Percentiles rank a stretch among this genome's conserved stretches.
Conservation (phyloP, 2,113 vertebrate genomes). For the Chaetodon auriga region DNA sequence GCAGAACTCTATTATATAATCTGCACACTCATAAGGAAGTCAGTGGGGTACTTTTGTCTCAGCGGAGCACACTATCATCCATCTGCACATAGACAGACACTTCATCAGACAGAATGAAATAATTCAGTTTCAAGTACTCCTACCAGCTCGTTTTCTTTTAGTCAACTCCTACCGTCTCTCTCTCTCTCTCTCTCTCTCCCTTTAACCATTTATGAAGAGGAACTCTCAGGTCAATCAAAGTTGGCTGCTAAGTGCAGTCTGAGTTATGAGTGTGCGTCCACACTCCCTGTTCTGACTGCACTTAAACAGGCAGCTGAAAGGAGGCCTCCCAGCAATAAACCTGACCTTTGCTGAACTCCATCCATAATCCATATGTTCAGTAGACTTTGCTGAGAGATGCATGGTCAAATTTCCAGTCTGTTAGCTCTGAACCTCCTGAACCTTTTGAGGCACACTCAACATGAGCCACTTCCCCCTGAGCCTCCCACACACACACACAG, state of each 20-base stretch:
- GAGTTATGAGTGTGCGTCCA: slow-evolving; percentile 37
- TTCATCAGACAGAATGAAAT: not conserved
- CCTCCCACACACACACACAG: not conserved
- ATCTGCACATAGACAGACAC: slow-evolving; percentile 17
- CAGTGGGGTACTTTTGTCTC: not conserved
- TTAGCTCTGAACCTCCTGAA: slow-evolving; percentile 38
- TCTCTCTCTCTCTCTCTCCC: not conserved
- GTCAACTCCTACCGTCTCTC: not conserved
- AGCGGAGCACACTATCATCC: slow-evolving; percentile 3
- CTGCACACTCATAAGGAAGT: not conserved
- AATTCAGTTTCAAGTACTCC: slow-evolving; percentile 36
- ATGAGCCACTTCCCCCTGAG: slow-evolving; percentile 6
- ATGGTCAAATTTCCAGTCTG: slow-evolving; percentile 36
- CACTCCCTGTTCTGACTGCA: slow-evolving; percentile 22
- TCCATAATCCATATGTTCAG: slow-evolving; percentile 56
- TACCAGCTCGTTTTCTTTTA: slow-evolving; percentile 26
- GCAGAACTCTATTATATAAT: not conserved
- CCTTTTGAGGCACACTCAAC: slow-evolving; percentile 17
- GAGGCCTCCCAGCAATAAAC: slow-evolving; percentile 26
- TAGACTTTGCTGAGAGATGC: slow-evolving; percentile 21
- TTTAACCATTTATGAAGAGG: slow-evolving; percentile 52
- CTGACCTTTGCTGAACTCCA: slow-evolving; percentile 60
- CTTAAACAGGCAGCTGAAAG: slow-evolving; percentile 40
- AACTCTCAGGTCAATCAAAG: slow-evolving; percentile 59
- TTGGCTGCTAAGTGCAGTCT: slow-evolving; percentile 53